A percentile compares a stretch with the other conserved stretches of the same genome.
Conservation (phyloP, 1,140 invertebrate genomes). For the Meloidogyne exigua region DNA sequence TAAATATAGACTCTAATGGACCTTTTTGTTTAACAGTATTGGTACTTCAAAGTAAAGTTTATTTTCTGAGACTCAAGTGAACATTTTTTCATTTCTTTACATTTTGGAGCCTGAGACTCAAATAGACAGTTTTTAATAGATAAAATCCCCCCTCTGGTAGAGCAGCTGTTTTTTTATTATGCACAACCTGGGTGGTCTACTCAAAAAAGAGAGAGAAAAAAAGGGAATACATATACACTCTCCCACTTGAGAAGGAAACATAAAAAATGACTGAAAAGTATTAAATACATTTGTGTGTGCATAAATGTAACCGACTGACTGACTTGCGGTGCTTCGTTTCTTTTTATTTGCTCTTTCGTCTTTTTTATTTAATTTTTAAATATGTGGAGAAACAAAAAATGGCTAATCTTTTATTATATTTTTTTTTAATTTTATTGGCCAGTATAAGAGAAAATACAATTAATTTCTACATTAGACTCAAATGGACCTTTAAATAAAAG, state of each 20-base stretch:
- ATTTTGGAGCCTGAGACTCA: too few relatives aligned
- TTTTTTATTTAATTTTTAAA: neutral
- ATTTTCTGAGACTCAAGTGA: neutral
- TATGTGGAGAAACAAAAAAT: too few relatives aligned
- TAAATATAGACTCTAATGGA: neutral
- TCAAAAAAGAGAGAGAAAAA: too few relatives aligned
- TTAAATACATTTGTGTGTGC: neutral
- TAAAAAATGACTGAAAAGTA: neutral
- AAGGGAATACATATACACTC: too few relatives aligned
- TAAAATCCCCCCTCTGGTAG: neutral
- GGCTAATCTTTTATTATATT: too few relatives aligned
- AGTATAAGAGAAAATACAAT: too few relatives aligned
- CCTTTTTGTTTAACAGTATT: neutral
- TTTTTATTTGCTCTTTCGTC: constrained; percentile 4
- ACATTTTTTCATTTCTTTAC: neutral
- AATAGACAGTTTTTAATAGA: too few relatives aligned
- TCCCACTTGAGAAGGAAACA: neutral
- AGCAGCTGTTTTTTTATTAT: neutral
- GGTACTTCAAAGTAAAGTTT: too few relatives aligned
- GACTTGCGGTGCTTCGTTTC: neutral
- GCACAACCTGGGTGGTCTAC: neutral
- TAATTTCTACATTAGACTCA: too few relatives aligned
- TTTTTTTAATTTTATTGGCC: neutral
- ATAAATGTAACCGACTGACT: neutral
- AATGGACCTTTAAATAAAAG: too few relatives aligned